These are phyloP conservation scores for Aphrophora alni DNA, from an alignment of 2,888 invertebrate genomes.

Conservation along the genomic window DNA sequence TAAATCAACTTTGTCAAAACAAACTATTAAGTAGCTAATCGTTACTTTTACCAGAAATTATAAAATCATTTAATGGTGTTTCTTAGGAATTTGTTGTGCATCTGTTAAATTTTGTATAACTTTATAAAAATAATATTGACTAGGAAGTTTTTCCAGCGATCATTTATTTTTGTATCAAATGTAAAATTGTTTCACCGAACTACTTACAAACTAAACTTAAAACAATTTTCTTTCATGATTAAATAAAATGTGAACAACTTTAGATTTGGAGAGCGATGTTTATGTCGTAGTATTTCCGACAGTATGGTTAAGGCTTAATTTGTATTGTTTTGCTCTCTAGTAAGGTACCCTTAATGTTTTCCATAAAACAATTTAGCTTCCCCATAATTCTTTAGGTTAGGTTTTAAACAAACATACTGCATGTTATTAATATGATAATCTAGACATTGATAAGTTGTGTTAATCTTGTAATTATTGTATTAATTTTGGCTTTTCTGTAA, in stretches of 20 bases:
- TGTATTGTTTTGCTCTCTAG: not conserved
- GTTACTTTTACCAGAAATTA: no score
- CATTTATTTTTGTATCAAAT: no score
- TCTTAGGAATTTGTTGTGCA: no score
- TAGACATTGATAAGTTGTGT: constrained; percentile 28
- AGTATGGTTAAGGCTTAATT: constrained; percentile 7
- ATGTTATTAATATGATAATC: not conserved
- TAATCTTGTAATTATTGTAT: constrained; percentile 34
- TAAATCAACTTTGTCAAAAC: no score
- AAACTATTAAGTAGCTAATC: no score
- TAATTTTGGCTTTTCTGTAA: constrained; percentile 22
- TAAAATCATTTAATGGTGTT: no score
- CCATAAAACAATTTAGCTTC: not conserved
- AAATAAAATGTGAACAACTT: not conserved
- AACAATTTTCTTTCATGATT: no score
- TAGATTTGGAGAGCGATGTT: not conserved
- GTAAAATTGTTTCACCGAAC: no score
- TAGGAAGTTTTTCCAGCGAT: no score
- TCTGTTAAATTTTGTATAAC: no score
- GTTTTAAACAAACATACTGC: not conserved
- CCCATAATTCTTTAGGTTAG: constrained; percentile 4
- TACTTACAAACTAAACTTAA: no score
- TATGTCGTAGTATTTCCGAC: not conserved
- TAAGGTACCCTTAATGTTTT: not conserved
- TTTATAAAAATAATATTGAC: no score